A percentile compares a stretch with the other conserved stretches of the same genome.
Evolutionary conservation across 2,888 invertebrate species (phyloP).

Genomic region (Papilio gigon): DNA sequence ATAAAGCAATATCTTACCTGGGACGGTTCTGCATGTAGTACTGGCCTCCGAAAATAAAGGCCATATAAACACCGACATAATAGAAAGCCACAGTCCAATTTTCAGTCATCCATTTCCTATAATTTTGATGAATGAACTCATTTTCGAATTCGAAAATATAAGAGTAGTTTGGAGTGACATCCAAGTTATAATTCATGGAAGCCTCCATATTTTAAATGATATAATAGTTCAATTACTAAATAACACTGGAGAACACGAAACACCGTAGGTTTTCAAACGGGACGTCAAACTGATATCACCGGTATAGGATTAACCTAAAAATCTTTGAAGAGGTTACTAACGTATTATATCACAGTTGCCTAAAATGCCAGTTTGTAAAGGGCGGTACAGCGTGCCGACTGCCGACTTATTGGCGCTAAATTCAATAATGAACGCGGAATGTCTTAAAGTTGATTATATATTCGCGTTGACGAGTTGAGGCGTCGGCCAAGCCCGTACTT

Average conservation of each 20-base stretch:
- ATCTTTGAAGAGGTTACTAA: conserved; percentile 63
- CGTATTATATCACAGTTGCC: conserved; percentile 77
- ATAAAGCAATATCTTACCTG: conserved; percentile 76
- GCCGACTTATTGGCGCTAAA: conserved; percentile 61
- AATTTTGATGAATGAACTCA: conserved; percentile 94
- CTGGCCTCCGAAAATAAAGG: conserved; percentile 96
- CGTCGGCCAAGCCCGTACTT: conserved; percentile 60
- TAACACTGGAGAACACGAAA: conserved; percentile 57
- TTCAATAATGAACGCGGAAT: conserved; percentile 66
- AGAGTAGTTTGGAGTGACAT: conserved; percentile 92
- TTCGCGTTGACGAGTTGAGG: conserved; percentile 64
- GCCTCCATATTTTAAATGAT: conserved; percentile 62
- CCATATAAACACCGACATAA: conserved; percentile 94
- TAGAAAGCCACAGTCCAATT: conserved; percentile 98
- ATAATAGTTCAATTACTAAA: conserved; percentile 48
- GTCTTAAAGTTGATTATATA: conserved; percentile 69
- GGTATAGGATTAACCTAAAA: conserved; percentile 73
- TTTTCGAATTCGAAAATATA: conserved; percentile 98
- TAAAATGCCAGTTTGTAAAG: conserved; percentile 68
- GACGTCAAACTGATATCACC: conserved; percentile 74
- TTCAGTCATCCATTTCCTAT: conserved; percentile 96
- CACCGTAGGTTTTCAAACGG: conserved; percentile 49
- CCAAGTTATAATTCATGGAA: conserved; percentile 79
- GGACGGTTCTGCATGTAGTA: conserved; percentile 96
- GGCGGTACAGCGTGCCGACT: conserved; percentile 66